Evolutionary conservation across 2,888 invertebrate genomes (phyloP), one percentile per base, ranked within the genome.

Genomic region (Sialis fuliginosa): DNA sequence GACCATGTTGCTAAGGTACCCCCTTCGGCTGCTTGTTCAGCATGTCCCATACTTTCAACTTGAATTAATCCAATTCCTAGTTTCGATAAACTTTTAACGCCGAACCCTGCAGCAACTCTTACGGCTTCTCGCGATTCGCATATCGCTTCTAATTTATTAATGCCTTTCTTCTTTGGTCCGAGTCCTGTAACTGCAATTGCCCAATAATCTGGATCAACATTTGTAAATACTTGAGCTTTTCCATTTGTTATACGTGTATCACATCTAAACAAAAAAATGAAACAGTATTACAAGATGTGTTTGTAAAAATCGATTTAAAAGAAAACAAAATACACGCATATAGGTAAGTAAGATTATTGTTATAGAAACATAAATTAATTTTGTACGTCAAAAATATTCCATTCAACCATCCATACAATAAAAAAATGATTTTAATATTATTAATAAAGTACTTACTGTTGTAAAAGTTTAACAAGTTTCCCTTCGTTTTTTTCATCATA

Each of bases 401-500:
- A 22, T 22, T 2, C 22, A 22, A 22, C 2, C 2, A 22, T 2
- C 22, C 22, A 22, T 22, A 22, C 22, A 22, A 22, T 2, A 22
- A 22, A 2, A 2, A 22, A 22, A 22, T 22, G 22, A 22, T 4
- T 22, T 22, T 22, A 2, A 22, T 4, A 22, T n/a, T 22, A 22
- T 22, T 22, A 22, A 22, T 22, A 22, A 22, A 22, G 22, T 22
- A 22, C 35, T 35, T 35, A 35, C 35, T 10, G 35, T 34, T 35
- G 12, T 48, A 72, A 61, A 50, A 66, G 58, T 50, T 66, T 62
- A 40, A 62, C 55, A 39, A 72, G 56, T 53, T 67, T 67, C 48
- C 72, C 72, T 49, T 66, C 60, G 2, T 64, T 60, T 6, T 62
- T 60, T 53, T 67, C 64, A 57, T 73, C 67, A 48, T 71, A 72